Conservation (phyloP, 2,113 vertebrate genomes). For the Solea solea region DNA sequence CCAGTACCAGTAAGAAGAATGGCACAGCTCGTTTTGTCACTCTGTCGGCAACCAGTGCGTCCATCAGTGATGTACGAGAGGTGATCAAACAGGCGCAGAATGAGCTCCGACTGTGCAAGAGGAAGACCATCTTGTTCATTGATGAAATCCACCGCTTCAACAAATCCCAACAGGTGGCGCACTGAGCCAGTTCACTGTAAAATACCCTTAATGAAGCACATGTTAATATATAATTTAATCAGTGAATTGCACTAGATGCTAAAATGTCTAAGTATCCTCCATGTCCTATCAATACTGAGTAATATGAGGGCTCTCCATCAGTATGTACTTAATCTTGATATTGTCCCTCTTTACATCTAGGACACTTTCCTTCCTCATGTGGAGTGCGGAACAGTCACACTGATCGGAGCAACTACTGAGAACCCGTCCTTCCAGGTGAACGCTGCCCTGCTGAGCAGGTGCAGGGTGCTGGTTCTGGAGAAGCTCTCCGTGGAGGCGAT, state of each 20-base stretch:
- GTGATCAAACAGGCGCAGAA: slow-evolving; percentile 97
- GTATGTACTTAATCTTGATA: slow-evolving; percentile 37
- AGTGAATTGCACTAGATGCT: too few species aligned
- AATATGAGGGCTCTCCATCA: background rate
- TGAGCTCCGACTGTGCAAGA: slow-evolving; percentile 92
- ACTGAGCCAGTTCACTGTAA: background rate
- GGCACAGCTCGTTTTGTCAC: slow-evolving; percentile 88
- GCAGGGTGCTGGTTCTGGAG: slow-evolving; percentile 94
- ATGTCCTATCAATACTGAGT: background rate
- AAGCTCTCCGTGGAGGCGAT: slow-evolving; percentile 90
- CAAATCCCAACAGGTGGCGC: slow-evolving; percentile 91
- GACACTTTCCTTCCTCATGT: slow-evolving; percentile 96
- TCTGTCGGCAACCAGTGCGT: slow-evolving; percentile 91
- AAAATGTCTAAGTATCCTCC: background rate
- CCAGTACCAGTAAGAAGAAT: slow-evolving; percentile 88
- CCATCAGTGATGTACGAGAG: slow-evolving; percentile 90
- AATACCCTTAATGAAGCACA: too few species aligned
- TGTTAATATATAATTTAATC: too few species aligned
- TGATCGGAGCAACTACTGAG: slow-evolving; percentile 97
- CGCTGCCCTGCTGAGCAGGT: slow-evolving; percentile 92
- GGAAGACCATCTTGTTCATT: slow-evolving; percentile 96
- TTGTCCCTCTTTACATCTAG: slow-evolving; percentile 66
- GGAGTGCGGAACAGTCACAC: slow-evolving; percentile 93
- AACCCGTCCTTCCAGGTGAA: slow-evolving; percentile 99
- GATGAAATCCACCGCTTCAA: slow-evolving; percentile 99